Conservation (phyloP, 1,140 invertebrate genomes). For the Rhynchophorus ferrugineus region DNA sequence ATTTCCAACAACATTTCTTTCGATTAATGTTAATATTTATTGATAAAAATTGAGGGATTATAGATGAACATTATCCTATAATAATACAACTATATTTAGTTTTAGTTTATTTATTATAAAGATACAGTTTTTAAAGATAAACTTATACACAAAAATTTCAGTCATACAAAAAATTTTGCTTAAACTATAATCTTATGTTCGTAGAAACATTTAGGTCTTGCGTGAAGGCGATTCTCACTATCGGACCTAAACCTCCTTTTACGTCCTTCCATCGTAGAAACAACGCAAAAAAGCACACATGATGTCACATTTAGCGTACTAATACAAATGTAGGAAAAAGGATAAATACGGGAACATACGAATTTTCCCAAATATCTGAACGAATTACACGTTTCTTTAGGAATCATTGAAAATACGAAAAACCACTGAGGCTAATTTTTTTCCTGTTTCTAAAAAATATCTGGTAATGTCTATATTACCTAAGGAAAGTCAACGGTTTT, state of each 20-base stretch:
- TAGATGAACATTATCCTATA: background rate
- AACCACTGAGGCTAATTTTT: too few relatives aligned
- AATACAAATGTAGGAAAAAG: too few relatives aligned
- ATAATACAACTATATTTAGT: background rate
- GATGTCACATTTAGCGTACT: slow-evolving; percentile 8
- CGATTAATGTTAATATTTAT: too few relatives aligned
- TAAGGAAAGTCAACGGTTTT: slow-evolving; percentile 13
- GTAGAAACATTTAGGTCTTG: slow-evolving; percentile 1
- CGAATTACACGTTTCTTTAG: too few relatives aligned
- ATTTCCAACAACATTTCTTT: too few relatives aligned
- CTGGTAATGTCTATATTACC: slow-evolving; percentile 7
- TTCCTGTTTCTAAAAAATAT: background rate
- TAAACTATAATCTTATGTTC: background rate
- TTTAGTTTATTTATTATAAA: background rate
- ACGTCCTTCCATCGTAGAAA: background rate
- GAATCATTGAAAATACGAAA: too few relatives aligned
- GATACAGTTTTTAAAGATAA: slow-evolving; percentile 1
- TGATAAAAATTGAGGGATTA: too few relatives aligned
- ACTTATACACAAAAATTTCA: slow-evolving; percentile 7
- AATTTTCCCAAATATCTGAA: too few relatives aligned
- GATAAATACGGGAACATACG: too few relatives aligned
- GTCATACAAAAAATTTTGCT: slow-evolving; percentile 17
- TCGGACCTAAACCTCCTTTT: background rate
- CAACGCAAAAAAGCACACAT: slow-evolving; percentile 16
- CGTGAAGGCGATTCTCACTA: background rate